Evolutionary conservation across 2,113 vertebrate species (phyloP), one percentile per base, ranked within the genome.

Genomic region (Oenanthe melanoleuca): DNA sequence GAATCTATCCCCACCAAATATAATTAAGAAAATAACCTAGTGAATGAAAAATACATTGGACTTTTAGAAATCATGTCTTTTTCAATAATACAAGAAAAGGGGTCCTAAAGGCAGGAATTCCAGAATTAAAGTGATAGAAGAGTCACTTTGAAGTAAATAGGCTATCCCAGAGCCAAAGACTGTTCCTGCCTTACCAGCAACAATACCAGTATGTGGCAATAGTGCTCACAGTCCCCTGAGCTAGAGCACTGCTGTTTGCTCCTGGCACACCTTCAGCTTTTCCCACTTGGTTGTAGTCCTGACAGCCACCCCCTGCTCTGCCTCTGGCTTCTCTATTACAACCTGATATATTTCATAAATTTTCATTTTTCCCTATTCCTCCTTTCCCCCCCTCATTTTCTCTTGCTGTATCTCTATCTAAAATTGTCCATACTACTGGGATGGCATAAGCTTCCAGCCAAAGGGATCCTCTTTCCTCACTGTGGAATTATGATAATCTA

Each of bases 1-100:
- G 80, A 94, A 88, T 83, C 64, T 64, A 74, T 93, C 86, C 96
- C 31, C 69, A 71, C 72, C 72, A 93, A 96, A 96, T 74, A 94
- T 45, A 94, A 96, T 97, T 96, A 95, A 80, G 91, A 93, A 96
- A 95, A 96, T 83, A 93, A 90, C 71, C 80, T 16, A 40, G 71
- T 56, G 80, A 88, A 86, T 91, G 88, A 95, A 92, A 95, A 91
- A 86, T 84, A 78, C 38, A 60, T 74, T 86, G 64, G 60, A 63
- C 78, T 88, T 96, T 84, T 49, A 92, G 95, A 94, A 93, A 91
- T 93, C 44, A 86, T 71, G 44, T 86, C 8, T 65, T 92, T 96
- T 95, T 88, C 86, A 92, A 66, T 93, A 88, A 80, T 50, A 86
- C 11, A 74, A 92, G 88, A 44, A 71, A 88, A 96, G 22, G 5